Evolutionary conservation across 2,888 invertebrate species (phyloP).

Genomic region (Eilema depressum): DNA sequence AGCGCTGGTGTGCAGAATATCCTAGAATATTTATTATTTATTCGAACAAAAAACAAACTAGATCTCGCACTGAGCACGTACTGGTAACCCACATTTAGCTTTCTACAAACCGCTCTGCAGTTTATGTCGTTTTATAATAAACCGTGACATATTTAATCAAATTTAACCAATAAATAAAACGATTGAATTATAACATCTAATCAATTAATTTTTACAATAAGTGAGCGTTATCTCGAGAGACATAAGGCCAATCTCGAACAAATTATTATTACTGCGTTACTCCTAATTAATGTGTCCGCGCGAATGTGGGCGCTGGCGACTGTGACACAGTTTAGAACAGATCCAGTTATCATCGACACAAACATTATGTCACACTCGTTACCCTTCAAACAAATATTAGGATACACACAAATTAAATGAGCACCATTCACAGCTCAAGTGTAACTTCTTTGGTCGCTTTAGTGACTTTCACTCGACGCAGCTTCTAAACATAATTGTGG

Average conservation of each 20-base stretch:
- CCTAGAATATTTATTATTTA: too few relatives aligned
- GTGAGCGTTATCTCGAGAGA: neutral
- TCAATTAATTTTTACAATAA: neutral
- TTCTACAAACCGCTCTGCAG: too few relatives aligned
- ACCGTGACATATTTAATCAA: neutral
- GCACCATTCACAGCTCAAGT: too few relatives aligned
- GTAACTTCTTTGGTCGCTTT: too few relatives aligned
- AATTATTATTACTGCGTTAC: neutral
- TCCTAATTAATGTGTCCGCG: neutral
- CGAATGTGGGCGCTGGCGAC: neutral
- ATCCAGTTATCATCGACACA: conserved; percentile 1
- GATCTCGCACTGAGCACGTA: too few relatives aligned
- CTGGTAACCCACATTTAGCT: too few relatives aligned
- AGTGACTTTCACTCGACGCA: too few relatives aligned
- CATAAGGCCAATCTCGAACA: neutral
- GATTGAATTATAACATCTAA: neutral
- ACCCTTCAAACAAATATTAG: neutral
- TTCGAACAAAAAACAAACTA: too few relatives aligned
- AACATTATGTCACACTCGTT: neutral
- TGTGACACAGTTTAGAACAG: neutral
- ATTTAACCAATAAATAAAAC: neutral
- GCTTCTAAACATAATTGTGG: too few relatives aligned
- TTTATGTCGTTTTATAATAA: too few relatives aligned
- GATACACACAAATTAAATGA: too few relatives aligned
- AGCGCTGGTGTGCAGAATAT: neutral